Base-by-base conservation (phyloP, 1,140 invertebrate species). In the Lerema accius region DNA sequence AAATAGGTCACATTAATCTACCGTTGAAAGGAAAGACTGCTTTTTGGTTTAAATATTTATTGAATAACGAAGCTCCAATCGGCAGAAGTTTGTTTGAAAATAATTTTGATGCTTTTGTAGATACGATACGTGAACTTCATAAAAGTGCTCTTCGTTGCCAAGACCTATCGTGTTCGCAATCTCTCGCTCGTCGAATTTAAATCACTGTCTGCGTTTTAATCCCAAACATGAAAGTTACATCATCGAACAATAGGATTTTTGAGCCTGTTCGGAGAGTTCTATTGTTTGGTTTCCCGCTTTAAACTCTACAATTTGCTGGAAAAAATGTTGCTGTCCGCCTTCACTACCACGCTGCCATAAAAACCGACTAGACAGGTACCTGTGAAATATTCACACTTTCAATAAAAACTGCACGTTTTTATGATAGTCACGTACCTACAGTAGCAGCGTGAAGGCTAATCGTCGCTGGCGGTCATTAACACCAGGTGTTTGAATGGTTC, bases 141-240 rank as follows among this genome's bases (percentile, higher is more conserved):
- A 11, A 17, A 4, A 39, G 16, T 39, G 16, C 10, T 39, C 10
- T 39, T 17, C 15, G 19, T n/a, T 39, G 11, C 7, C 15, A 19
- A 23, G 17, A 40, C 17, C 5, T 14, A 40, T 53, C 35, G 35
- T 23, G 50, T 40, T 53, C 39, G 35, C 50, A 40, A 40, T 53
- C 32, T 15, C 16, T 23, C 32, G 35, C 50, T 40, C 10, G 50
- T 42, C 17, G 50, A 53, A 40, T 42, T 53, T 26, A 26, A 53
- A 50, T 40, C 37, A 53, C 37, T 42, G 37, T 53, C 50, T 42
- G 37, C 17, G 15, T 55, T 55, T 53, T n/a, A 53, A 40, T 55
- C 37, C 37, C 37, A 42, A 42, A 55, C 37, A 37, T 39, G 50
- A 56, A 43, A 42, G 37, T 45, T 32, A 32, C 23, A 43, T 56